Conservation (phyloP, 2,888 invertebrate genomes). For the Scrobipalpa costella region DNA sequence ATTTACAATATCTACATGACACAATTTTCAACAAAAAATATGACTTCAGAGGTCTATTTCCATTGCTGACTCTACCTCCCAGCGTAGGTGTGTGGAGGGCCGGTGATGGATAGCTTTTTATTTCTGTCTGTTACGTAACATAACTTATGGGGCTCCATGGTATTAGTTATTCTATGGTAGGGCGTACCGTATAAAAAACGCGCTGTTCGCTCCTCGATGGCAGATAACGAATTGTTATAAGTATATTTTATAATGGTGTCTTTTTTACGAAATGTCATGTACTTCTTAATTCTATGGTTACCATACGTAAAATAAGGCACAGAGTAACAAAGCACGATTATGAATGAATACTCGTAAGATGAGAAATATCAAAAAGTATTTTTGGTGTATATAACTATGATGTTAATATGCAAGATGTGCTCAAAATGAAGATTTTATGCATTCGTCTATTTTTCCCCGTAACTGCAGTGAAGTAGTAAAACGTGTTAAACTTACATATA, state of each 20-base stretch:
- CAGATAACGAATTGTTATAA: not conserved
- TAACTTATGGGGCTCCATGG: constrained; percentile 13
- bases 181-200: not conserved
- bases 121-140: constrained; percentile 23
- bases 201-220: not conserved
- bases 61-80: constrained; percentile 3
- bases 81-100: constrained; percentile 11
- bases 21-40: not conserved
- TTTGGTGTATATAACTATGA: too few relatives aligned
- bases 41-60: constrained; percentile 8
- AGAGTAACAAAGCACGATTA: too few relatives aligned
- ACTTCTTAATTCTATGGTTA: not conserved
- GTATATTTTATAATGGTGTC: not conserved
- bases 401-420: too few relatives aligned
- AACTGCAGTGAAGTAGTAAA: not conserved
- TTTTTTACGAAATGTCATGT: not conserved
- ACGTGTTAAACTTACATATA: not conserved
- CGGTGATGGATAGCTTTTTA: constrained; percentile 24
- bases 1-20: not conserved
- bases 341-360: too few relatives aligned
- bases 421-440: too few relatives aligned
- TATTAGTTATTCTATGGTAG: not conserved
- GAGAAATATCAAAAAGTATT: too few relatives aligned
- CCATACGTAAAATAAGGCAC: too few relatives aligned
- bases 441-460: not conserved